phyloP scores from a whole-genome alignment of 2,888 invertebrate species.

The Heliconius charithonia region DNA sequence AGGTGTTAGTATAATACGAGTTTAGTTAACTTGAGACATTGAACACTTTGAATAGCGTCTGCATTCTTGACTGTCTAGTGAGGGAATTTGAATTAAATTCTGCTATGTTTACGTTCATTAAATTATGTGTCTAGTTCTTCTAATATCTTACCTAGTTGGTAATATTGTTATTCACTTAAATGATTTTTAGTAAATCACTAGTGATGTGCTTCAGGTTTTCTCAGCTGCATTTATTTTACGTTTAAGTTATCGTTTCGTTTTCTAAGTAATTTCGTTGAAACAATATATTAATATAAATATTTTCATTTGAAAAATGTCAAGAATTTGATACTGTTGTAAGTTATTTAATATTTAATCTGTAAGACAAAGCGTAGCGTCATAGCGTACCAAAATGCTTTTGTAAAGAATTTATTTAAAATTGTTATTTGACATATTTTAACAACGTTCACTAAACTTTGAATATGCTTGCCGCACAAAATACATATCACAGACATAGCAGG shows the following conservation, averaged over 20 bases:
- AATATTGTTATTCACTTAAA: background rate
- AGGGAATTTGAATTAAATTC: slow-evolving; percentile 21
- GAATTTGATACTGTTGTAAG: background rate
- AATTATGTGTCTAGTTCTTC: background rate
- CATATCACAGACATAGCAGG: too few species aligned
- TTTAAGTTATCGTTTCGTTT: background rate
- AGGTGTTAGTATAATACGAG: slow-evolving; percentile 20
- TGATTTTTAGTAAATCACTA: background rate
- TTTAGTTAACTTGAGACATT: slow-evolving; percentile 16
- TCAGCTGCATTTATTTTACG: too few species aligned
- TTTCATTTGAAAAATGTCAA: background rate
- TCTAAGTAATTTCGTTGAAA: background rate
- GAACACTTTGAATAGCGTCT: slow-evolving; percentile 22
- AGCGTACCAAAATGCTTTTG: background rate
- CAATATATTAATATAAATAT: background rate
- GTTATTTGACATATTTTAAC: background rate
- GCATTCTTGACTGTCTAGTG: slow-evolving; percentile 19
- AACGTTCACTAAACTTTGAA: background rate
- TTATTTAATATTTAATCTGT: background rate
- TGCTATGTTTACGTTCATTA: slow-evolving; percentile 3
- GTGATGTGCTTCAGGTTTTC: background rate
- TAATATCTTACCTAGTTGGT: background rate
- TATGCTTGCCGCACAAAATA: too few species aligned
- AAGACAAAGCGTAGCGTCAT: background rate
- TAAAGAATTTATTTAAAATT: slow-evolving; percentile 8